These are phyloP conservation scores for Holacanthella duospinosa DNA, from an alignment of 2,888 invertebrate genomes.

Conservation along the genomic window DNA sequence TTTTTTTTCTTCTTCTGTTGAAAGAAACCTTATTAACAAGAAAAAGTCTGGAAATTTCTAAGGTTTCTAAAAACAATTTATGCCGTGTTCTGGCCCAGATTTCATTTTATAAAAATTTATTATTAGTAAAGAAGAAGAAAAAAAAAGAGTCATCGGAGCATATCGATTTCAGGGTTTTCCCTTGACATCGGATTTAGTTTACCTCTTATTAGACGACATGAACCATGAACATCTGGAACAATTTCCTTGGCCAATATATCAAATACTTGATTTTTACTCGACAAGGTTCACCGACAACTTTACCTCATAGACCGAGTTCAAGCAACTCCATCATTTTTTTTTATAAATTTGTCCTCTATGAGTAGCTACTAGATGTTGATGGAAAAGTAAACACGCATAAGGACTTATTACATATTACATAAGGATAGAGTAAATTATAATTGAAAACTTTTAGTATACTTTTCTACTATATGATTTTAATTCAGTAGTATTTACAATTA, in stretches of 20 bases:
- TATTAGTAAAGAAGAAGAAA: not conserved
- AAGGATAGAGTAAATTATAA: too few species aligned
- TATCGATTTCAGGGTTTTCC: constrained; percentile 4
- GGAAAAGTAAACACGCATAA: not conserved
- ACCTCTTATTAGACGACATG: not conserved
- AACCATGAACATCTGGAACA: not conserved
- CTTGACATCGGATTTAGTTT: constrained; percentile 5
- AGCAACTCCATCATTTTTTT: not conserved
- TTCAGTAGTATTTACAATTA: not conserved
- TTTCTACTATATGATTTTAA: too few species aligned
- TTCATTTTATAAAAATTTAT: not conserved
- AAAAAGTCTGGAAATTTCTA: not conserved
- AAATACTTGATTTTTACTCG: not conserved
- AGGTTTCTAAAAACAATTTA: not conserved
- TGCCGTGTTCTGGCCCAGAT: not conserved
- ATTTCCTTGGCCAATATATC: constrained; percentile 1
- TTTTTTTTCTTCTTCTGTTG: not conserved
- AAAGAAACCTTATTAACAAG: not conserved
- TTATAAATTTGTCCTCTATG: not conserved
- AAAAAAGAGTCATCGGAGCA: not conserved
- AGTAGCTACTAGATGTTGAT: too few species aligned
- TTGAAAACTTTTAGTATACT: too few species aligned
- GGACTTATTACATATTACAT: too few species aligned
- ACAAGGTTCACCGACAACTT: not conserved
- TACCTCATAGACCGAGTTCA: not conserved